A percentile compares a stretch with the other conserved stretches of the same genome.
Evolutionary conservation across 2,797 vertebrate species (phyloP).

Genomic region (Anas bahamensis): DNA sequence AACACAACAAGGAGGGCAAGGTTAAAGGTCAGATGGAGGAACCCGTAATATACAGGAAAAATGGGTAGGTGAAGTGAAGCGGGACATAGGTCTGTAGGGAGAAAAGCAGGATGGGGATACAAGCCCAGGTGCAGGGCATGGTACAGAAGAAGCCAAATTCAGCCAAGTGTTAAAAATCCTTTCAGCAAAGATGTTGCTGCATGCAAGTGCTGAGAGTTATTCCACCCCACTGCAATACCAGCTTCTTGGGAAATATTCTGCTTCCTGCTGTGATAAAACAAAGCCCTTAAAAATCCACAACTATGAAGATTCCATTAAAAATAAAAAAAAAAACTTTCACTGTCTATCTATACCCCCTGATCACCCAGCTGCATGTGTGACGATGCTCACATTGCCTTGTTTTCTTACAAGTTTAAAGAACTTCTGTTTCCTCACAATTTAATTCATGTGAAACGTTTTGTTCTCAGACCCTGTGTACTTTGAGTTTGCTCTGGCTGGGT

Average conservation of each 20-base stretch:
- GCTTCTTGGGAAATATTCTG: not conserved
- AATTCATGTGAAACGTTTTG: conserved; percentile 71
- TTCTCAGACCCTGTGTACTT: conserved; percentile 69
- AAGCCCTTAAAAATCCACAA: not conserved
- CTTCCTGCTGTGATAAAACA: not conserved
- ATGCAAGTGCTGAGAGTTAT: not conserved
- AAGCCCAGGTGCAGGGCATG: not conserved
- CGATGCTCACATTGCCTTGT: not conserved
- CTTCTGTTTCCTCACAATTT: conserved; percentile 51
- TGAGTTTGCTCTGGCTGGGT: conserved; percentile 61
- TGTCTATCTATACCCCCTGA: not conserved
- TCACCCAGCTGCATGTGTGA: not conserved
- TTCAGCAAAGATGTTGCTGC: not conserved
- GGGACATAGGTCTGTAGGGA: not conserved
- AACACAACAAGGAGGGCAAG: not conserved
- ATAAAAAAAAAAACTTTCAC: not conserved
- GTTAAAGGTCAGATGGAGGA: not conserved
- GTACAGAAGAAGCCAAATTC: not conserved
- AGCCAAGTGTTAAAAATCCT: not conserved
- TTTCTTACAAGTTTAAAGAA: conserved; percentile 51
- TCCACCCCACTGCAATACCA: not conserved
- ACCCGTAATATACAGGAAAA: not conserved
- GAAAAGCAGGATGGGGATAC: not conserved
- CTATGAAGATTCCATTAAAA: not conserved
- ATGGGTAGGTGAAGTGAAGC: not conserved